Conservation (phyloP, 2,797 vertebrate species). For the Bradypus variegatus region DNA sequence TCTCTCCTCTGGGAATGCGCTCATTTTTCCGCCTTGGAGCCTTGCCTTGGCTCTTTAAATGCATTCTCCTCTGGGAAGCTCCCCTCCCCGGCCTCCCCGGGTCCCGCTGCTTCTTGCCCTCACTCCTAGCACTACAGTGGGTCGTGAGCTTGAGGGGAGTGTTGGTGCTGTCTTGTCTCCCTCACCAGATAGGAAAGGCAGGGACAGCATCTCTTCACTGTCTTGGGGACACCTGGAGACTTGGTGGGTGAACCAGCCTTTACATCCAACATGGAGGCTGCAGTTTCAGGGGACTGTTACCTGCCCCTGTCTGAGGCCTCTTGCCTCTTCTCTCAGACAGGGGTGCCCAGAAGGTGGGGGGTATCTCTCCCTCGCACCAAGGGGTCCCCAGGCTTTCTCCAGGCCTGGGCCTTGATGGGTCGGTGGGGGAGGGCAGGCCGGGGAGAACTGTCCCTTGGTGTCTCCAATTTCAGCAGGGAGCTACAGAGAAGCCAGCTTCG, state of each 20-base stretch:
- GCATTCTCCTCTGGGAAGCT: background rate
- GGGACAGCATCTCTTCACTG: background rate
- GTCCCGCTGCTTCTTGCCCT: background rate
- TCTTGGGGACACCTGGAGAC: background rate
- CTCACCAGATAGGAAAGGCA: background rate
- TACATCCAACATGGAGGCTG: background rate
- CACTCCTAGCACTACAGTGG: background rate
- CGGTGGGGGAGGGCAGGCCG: background rate
- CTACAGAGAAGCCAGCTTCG: background rate
- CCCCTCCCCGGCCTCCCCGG: background rate
- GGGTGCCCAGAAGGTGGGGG: background rate
- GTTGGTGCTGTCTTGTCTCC: background rate
- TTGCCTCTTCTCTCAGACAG: background rate
- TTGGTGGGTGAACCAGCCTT: background rate
- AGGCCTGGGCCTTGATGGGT: background rate
- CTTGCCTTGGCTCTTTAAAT: background rate
- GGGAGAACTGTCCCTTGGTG: background rate
- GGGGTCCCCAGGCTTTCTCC: background rate
- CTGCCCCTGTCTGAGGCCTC: background rate
- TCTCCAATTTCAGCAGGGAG: background rate
- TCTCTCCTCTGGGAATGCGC: background rate
- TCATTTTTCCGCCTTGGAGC: background rate
- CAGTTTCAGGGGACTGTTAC: background rate
- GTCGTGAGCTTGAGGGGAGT: background rate
- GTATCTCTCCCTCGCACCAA: background rate